Conservation (phyloP, 2,797 vertebrate genomes). For the Phoeniculus purpureus region DNA sequence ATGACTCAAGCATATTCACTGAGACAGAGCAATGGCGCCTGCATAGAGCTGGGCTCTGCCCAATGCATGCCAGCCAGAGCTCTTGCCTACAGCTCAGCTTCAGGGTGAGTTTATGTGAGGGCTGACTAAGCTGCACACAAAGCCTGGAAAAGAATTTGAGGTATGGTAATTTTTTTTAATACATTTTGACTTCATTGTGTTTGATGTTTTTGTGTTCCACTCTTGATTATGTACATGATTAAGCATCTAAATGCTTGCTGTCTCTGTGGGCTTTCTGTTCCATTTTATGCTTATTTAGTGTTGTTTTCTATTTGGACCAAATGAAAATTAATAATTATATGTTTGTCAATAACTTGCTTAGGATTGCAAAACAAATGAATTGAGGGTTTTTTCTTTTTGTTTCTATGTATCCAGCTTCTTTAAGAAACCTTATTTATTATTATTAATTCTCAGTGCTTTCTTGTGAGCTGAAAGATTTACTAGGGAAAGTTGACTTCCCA, state of each 20-base stretch:
- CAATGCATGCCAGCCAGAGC: fast-evolving
- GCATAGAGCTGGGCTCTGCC: neutral
- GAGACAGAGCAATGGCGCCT: neutral
- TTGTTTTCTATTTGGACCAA: neutral
- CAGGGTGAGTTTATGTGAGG: neutral
- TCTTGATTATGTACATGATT: neutral
- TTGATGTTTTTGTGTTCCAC: neutral
- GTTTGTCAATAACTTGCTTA: neutral
- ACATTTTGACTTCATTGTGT: neutral
- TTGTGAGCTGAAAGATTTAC: neutral
- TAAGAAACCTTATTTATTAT: neutral
- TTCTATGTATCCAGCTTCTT: neutral
- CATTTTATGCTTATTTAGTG: neutral
- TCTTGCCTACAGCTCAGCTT: neutral
- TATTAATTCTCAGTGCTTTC: neutral
- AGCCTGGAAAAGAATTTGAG: neutral
- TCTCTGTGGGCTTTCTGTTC: neutral
- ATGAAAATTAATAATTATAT: neutral
- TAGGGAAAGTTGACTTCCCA: neutral
- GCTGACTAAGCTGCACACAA: neutral
- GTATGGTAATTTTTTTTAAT: neutral
- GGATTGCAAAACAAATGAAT: neutral
- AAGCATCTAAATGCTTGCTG: neutral
- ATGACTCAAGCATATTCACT: fast-evolving
- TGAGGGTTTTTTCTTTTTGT: fast-evolving